phyloP scores from a whole-genome alignment of 1,140 invertebrate species.

The Elysia chlorotica region DNA sequence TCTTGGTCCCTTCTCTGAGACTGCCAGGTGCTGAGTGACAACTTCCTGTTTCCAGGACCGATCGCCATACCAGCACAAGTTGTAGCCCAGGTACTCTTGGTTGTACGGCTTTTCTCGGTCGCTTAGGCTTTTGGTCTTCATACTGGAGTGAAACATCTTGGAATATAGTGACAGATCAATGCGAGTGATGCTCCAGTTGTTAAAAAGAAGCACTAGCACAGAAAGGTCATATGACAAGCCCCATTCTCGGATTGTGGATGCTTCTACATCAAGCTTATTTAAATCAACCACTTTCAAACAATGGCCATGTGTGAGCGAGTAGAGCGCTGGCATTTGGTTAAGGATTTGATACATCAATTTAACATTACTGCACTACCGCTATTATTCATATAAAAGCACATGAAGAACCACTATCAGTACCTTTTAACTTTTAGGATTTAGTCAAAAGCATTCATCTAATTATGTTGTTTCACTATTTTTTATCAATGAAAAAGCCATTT shows the following conservation, averaged over 20 bases:
- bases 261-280: constrained; percentile 17
- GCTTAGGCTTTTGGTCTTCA: background rate
- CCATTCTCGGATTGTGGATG: constrained; percentile 22
- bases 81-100: constrained; percentile 16
- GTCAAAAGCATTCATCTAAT: too few relatives aligned
- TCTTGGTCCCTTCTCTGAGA: background rate
- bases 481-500: too few relatives aligned
- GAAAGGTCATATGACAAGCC: constrained; percentile 28
- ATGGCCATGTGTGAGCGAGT: constrained; percentile 13
- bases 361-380: too few relatives aligned
- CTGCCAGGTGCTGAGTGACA: constrained; percentile 19
- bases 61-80: constrained; percentile 34
- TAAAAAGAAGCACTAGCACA: constrained; percentile 27
- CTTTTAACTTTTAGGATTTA: too few relatives aligned
- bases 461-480: too few relatives aligned
- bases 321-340: constrained; percentile 24
- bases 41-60: constrained; percentile 36
- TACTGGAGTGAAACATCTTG: constrained; percentile 14
- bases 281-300: constrained; percentile 25
- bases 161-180: constrained; percentile 23
- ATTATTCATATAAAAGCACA: background rate
- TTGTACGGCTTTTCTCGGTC: constrained; percentile 9
- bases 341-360: too few relatives aligned
- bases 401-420: background rate
- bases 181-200: constrained; percentile 24